Percentiles rank a stretch among this genome's conserved stretches.
These are phyloP conservation scores for Aulostomus chinensis DNA, from an alignment of 2,797 vertebrate genomes.

Conservation along the genomic window DNA sequence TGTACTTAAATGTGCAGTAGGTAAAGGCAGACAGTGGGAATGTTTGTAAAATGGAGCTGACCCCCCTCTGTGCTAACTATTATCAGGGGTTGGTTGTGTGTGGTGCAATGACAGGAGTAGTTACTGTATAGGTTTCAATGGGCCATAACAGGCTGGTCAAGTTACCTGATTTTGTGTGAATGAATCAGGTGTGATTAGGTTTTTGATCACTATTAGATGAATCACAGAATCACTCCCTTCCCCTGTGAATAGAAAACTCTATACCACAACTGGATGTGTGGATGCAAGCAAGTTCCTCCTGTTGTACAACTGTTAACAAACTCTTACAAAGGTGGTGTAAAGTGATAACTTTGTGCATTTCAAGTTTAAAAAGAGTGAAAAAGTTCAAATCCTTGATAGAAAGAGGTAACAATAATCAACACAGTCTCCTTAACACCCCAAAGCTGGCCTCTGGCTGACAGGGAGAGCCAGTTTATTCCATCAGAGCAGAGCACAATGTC, in stretches of 20 bases:
- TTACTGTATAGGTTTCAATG: slow-evolving; percentile 18
- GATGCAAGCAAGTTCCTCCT: too few relatives aligned
- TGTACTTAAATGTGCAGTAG: neutral
- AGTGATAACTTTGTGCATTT: neutral
- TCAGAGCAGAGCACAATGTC: slow-evolving; percentile 23
- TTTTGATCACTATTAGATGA: slow-evolving; percentile 17
- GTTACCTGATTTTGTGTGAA: slow-evolving; percentile 21
- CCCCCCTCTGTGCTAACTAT: neutral
- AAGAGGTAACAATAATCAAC: slow-evolving; percentile 27
- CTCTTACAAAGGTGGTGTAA: too few relatives aligned
- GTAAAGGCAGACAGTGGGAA: neutral
- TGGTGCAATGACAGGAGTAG: slow-evolving; percentile 8
- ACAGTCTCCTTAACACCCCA: slow-evolving; percentile 12
- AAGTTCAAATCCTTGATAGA: slow-evolving; percentile 13
- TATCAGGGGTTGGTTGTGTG: slow-evolving; percentile 11
- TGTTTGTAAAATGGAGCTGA: neutral
- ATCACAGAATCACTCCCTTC: slow-evolving; percentile 13
- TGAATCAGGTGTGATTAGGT: slow-evolving; percentile 25
- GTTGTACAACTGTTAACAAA: slow-evolving; percentile 11
- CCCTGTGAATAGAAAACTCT: slow-evolving; percentile 11
- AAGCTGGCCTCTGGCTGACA: slow-evolving; percentile 14
- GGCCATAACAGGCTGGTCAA: slow-evolving; percentile 12
- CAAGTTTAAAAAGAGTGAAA: neutral
- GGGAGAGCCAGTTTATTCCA: slow-evolving; percentile 22
- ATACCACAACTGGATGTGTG: too few relatives aligned